Evolutionary conservation across 2,888 invertebrate genomes (phyloP).

Genomic region (Alitta virens): DNA sequence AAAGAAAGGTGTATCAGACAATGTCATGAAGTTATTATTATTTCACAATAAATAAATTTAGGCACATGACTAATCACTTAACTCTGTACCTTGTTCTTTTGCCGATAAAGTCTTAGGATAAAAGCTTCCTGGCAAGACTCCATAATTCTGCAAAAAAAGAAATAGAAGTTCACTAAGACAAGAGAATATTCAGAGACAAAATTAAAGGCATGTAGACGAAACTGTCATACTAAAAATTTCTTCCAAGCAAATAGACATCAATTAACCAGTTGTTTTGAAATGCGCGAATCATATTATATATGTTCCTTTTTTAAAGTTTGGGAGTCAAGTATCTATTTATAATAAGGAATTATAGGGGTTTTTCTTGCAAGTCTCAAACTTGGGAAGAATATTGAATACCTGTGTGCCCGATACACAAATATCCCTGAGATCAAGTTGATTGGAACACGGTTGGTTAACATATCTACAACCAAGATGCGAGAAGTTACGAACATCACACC

Average conservation of each 20-base stretch:
- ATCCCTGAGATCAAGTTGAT: conserved; percentile 85
- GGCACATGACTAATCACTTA: not conserved
- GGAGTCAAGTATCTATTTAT: too few species aligned
- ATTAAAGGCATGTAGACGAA: too few species aligned
- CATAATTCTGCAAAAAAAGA: conserved; percentile 45
- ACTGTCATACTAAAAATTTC: too few species aligned
- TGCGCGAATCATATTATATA: too few species aligned
- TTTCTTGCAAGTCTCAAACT: too few species aligned
- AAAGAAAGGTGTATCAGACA: not conserved
- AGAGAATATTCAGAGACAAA: not conserved
- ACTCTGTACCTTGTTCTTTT: conserved; percentile 76
- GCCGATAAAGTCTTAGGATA: conserved; percentile 84
- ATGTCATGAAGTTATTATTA: not conserved
- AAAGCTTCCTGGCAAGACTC: conserved; percentile 95
- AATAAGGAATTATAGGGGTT: too few species aligned
- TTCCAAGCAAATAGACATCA: too few species aligned
- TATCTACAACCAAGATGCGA: conserved; percentile 90
- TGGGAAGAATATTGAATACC: conserved; percentile 38
- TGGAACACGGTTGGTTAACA: conserved; percentile 87
- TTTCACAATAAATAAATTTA: not conserved
- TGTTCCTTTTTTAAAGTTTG: too few species aligned
- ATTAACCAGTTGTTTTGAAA: too few species aligned
- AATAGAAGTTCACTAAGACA: not conserved
- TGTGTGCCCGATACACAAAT: conserved; percentile 84
- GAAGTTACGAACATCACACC: conserved; percentile 93